Evolutionary conservation across 2,113 vertebrate species (phyloP).

Genomic region (Andinoacara biseriatus): DNA sequence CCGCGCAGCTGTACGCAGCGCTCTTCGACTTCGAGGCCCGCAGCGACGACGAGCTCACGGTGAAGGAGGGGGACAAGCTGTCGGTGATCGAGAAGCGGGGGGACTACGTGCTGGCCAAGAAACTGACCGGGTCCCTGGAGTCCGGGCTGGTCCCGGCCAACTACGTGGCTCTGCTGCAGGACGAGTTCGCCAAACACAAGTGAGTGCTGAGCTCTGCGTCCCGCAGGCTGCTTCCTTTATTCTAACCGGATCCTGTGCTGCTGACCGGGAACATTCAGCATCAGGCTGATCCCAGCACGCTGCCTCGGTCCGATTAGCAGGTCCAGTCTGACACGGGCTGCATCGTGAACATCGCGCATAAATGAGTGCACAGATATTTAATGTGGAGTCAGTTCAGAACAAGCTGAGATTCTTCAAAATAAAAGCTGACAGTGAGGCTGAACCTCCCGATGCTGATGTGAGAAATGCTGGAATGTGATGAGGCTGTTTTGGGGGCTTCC

Average conservation of each 20-base stretch:
- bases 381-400: background rate
- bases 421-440: background rate
- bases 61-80: constrained; percentile 87
- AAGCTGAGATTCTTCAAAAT: background rate
- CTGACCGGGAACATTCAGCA: too few relatives aligned
- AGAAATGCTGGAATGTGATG: rapidly evolving
- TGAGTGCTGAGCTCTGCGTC: constrained; percentile 74
- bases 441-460: background rate
- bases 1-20: constrained; percentile 81
- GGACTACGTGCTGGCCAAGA: constrained; percentile 85
- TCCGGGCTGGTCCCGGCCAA: constrained; percentile 87
- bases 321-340: too few relatives aligned
- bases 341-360: too few relatives aligned
- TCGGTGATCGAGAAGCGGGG: constrained; percentile 87
- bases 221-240: too few relatives aligned
- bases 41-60: constrained; percentile 85
- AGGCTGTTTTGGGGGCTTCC: background rate
- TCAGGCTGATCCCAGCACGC: too few relatives aligned
- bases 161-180: constrained; percentile 85
- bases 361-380: background rate
- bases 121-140: constrained; percentile 83
- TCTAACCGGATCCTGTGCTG: too few relatives aligned
- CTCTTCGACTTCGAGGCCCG: constrained; percentile 88
- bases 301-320: too few relatives aligned
- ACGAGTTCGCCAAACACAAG: constrained; percentile 85